Evolutionary conservation across 2,797 vertebrate genomes (phyloP), one percentile per base, ranked within the genome.

Genomic region (Acanthiza pusilla): DNA sequence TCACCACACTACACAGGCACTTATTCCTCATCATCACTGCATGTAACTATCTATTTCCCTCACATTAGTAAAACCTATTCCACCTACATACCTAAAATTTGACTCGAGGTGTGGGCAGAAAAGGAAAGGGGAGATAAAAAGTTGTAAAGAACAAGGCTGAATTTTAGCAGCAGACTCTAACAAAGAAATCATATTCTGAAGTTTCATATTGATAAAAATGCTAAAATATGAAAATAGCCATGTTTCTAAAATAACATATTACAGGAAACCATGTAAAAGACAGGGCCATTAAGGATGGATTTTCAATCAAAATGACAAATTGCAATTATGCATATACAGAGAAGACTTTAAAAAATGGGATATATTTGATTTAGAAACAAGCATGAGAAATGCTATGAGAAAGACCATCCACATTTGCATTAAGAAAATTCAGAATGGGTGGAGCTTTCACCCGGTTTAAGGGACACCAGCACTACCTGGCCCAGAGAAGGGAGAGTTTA

Each of bases 21-120:
- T 89, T 92, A 74, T 34, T 81, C 50, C 51, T 80, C 83, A 48
- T 40, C 72, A 74, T 16, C 47, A 42, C 40, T 34, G 58, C 43
- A 66, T 7, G 3, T 36, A 74, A 85, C 58, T 60, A 65, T 21
- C 38, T 11, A 0, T 72, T 92, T 71, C 32, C 15, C 15, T 10
- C 30, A 60, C 53, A 36, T 34, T 43, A 70, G 75, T 63, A 91
- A 89, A 91, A 87, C 8, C 34, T 21, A 43, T 82, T 83, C 78
- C 78, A 84, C 85, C 73, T 76, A 95, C 85, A 40, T 6, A 84
- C 10, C 62, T 73, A 79, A 86, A 94, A 90, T 78, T 48, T 60
- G 21, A 72, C 55, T 93, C 70, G n/a, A 90, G 29, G 30, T 66
- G 90, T 92, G 53, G 89, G 93, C 62, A 91, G 85, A 75, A 77